These are phyloP conservation scores for Luperina nickerlii DNA, from an alignment of 2,888 invertebrate species.

Conservation along the genomic window DNA sequence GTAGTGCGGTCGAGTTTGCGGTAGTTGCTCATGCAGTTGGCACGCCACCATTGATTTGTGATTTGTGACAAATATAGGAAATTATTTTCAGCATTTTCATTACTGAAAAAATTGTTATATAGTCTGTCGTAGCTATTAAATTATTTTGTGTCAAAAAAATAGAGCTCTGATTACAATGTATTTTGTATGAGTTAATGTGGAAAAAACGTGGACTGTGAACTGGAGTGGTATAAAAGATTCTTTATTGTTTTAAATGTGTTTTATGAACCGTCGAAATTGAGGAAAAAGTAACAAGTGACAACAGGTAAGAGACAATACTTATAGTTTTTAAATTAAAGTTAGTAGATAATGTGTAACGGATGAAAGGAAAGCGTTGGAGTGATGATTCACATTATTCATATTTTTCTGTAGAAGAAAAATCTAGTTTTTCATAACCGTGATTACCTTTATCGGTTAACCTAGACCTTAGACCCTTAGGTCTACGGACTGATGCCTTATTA, in stretches of 20 bases:
- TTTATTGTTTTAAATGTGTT: conserved; percentile 67
- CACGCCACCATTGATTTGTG: conserved; percentile 86
- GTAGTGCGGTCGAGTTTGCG: conserved; percentile 87
- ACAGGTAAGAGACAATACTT: conserved; percentile 72
- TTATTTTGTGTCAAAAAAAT: conserved; percentile 25
- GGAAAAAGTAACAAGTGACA: conserved; percentile 76
- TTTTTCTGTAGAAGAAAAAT: not conserved
- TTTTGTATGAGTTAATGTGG: conserved; percentile 54
- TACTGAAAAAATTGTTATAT: conserved; percentile 30
- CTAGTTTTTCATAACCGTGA: not conserved
- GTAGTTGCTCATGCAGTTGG: conserved; percentile 88
- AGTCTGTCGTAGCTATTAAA: conserved; percentile 11
- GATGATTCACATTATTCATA: not conserved
- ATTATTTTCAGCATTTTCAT: conserved; percentile 61
- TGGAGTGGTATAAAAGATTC: conserved; percentile 56
- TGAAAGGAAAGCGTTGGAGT: not conserved
- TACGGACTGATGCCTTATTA: not conserved
- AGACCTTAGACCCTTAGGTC: no score
- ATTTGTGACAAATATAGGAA: conserved; percentile 79
- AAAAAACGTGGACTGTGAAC: conserved; percentile 62
- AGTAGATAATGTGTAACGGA: not conserved
- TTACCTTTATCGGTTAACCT: not conserved
- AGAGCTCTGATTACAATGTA: conserved; percentile 41
- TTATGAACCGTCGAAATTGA: conserved; percentile 76
- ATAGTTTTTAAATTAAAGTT: not conserved